phyloP scores from a whole-genome alignment of 2,797 vertebrate genomes.

The Darevskia nairensis region DNA sequence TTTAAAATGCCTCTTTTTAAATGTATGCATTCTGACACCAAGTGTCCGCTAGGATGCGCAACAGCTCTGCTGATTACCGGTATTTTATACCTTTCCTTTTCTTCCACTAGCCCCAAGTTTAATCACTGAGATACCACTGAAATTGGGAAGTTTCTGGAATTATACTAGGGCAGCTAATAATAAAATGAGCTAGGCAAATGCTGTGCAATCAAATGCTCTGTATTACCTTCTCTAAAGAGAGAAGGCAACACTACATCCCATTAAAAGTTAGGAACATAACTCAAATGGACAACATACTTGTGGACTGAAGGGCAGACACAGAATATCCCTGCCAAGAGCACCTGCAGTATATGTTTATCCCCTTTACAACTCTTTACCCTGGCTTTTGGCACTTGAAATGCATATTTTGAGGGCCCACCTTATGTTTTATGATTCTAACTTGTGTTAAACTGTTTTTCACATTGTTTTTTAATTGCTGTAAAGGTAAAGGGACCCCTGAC shows the following conservation, averaged over 20 bases:
- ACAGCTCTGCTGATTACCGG: background rate
- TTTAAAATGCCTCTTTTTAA: slow-evolving; percentile 54
- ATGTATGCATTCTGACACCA: slow-evolving; percentile 67
- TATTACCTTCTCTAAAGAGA: background rate
- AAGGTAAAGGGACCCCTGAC: no score
- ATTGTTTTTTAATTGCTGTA: no score
- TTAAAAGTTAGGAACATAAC: background rate
- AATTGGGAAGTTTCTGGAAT: background rate
- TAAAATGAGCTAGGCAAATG: background rate
- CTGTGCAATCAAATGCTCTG: background rate
- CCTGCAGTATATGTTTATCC: background rate
- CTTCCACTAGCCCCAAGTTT: no score
- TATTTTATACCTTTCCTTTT: background rate
- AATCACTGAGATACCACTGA: background rate
- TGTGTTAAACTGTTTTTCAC: no score
- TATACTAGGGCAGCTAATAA: background rate
- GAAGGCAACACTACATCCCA: background rate
- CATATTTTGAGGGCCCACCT: no score
- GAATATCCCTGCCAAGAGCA: background rate
- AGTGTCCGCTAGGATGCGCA: slow-evolving; percentile 38
- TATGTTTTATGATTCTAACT: no score
- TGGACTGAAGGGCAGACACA: background rate
- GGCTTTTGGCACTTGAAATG: no score
- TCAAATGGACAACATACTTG: background rate
- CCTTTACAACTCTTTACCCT: no score